These are phyloP conservation scores for Xyliphius kryptos DNA, from an alignment of 2,113 vertebrate species.

Conservation along the genomic window DNA sequence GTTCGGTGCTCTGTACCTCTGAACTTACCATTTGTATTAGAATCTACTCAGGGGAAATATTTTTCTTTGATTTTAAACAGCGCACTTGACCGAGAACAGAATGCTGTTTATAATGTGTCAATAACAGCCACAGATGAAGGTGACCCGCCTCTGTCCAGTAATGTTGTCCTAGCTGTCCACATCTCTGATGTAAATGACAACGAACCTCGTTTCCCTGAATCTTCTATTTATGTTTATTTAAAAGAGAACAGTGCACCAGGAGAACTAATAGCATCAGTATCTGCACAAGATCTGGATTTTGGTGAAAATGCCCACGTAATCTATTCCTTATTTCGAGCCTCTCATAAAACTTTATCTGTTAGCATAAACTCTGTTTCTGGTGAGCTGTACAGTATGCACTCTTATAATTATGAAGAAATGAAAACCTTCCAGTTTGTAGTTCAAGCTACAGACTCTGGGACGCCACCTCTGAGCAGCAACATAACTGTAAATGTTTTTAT, in stretches of 20 bases:
- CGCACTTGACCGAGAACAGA: too few species aligned
- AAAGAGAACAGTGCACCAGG: slow-evolving; percentile 17
- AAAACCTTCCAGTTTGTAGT: too few species aligned
- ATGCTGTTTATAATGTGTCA: slow-evolving; percentile 46
- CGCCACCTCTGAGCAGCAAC: too few species aligned
- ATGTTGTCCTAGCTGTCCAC: slow-evolving; percentile 21
- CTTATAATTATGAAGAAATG: slow-evolving; percentile 46
- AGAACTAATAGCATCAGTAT: not conserved
- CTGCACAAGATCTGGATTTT: slow-evolving; percentile 3
- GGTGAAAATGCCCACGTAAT: slow-evolving; percentile 40
- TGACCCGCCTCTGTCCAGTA: slow-evolving; percentile 45
- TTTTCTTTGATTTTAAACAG: too few species aligned
- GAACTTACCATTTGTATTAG: slow-evolving; percentile 45
- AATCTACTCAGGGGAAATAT: too few species aligned
- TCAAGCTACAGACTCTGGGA: too few species aligned
- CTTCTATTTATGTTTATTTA: slow-evolving; percentile 13
- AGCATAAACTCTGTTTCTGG: too few species aligned
- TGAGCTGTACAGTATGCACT: slow-evolving; percentile 43
- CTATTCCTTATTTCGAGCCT: slow-evolving; percentile 49
- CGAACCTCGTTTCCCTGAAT: slow-evolving; percentile 11
- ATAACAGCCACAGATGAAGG: slow-evolving; percentile 48
- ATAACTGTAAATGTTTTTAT: too few species aligned
- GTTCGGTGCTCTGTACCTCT: slow-evolving; percentile 36
- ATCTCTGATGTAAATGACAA: too few species aligned
- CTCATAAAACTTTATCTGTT: slow-evolving; percentile 53